Conservation (phyloP, 2,113 vertebrate species). For the Pholis gunnellus region DNA sequence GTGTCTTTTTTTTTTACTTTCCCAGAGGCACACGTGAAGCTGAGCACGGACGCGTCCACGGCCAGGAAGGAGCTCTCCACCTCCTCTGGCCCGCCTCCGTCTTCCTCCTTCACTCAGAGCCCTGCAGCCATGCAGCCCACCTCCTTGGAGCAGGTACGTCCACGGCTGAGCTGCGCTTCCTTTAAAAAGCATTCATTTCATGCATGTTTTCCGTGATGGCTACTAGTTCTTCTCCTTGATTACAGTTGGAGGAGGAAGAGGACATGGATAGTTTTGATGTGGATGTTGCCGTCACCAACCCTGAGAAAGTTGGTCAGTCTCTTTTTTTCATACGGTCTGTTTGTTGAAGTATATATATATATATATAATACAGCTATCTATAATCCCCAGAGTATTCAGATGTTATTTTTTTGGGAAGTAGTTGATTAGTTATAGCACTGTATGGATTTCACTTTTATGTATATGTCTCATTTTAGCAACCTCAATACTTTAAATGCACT, state of each 20-base stretch:
- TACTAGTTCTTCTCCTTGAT: not conserved
- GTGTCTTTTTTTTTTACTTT: not conserved
- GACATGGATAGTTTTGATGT: conserved; percentile 93
- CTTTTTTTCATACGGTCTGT: not conserved
- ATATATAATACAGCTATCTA: not conserved
- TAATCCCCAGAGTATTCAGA: conserved; percentile 3
- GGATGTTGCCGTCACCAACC: conserved; percentile 93
- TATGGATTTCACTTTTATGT: not conserved
- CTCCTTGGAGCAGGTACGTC: conserved; percentile 89
- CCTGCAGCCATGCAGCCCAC: conserved; percentile 81
- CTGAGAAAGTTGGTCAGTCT: conserved; percentile 95
- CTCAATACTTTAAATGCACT: not conserved
- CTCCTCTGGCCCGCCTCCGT: conserved; percentile 67
- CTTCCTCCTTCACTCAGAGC: conserved; percentile 74
- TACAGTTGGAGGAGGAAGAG: conserved; percentile 89
- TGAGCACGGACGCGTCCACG: conserved; percentile 85
- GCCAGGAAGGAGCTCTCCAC: conserved; percentile 81
- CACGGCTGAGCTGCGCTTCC: not conserved
- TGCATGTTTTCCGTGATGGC: not conserved
- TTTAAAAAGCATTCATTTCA: not conserved
- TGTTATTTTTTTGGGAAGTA: not conserved
- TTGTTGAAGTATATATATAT: conserved; percentile 7
- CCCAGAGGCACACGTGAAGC: conserved; percentile 89
- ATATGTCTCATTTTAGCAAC: not conserved
- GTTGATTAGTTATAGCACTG: too few relatives aligned